These are phyloP conservation scores for Ceratosolen solmsi DNA, from an alignment of 1,140 invertebrate species.

Conservation along the genomic window DNA sequence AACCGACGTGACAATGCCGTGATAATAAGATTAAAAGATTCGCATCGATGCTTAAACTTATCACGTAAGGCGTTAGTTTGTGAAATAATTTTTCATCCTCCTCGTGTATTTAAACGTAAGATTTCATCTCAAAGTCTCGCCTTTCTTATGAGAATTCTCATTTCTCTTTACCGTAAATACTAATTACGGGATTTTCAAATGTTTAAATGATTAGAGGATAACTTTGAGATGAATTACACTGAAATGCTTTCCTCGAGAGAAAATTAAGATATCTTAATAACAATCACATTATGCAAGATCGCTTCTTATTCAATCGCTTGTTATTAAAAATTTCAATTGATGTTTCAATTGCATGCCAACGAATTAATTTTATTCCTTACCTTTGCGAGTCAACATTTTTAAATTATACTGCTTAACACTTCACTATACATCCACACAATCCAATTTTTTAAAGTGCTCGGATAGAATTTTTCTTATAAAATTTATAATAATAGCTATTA, in stretches of 20 bases:
- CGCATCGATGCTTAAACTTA: not conserved
- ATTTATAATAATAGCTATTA: too few species aligned
- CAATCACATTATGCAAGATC: too few species aligned
- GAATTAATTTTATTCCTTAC: not conserved
- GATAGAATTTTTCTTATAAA: too few species aligned
- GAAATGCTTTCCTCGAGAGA: not conserved
- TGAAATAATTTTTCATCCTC: not conserved
- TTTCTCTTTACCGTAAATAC: not conserved
- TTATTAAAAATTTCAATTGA: too few species aligned
- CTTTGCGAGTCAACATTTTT: not conserved
- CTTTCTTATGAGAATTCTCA: not conserved
- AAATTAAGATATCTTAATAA: not conserved
- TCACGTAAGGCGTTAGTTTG: not conserved
- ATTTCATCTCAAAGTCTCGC: not conserved
- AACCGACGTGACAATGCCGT: not conserved
- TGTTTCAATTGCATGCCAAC: too few species aligned
- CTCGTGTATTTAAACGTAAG: not conserved
- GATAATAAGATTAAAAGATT: not conserved
- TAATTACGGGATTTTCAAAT: not conserved
- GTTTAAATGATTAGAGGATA: not conserved
- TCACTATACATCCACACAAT: not conserved
- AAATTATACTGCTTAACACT: not conserved
- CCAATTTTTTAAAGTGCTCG: too few species aligned
- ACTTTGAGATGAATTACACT: not conserved
- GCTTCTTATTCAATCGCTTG: too few species aligned